Base-by-base conservation (phyloP, 2,888 invertebrate genomes). In the Protophormia terraenovae region DNA sequence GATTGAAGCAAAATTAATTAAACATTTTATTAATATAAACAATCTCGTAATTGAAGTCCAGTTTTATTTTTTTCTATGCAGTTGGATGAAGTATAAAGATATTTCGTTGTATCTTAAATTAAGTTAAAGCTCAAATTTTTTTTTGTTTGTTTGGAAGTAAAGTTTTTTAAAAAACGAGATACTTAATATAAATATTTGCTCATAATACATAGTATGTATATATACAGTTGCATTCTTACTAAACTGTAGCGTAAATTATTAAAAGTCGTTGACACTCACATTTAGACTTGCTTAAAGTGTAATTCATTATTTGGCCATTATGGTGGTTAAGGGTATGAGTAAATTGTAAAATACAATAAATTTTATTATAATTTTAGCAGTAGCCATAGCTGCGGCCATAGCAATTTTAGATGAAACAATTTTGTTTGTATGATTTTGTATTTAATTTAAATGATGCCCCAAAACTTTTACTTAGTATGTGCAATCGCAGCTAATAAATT, bases 401-500 rank as follows among this genome's bases (percentile, higher is more conserved):
- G 47, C 45, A 38, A 38, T 16, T 16, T 2, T 29, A 58, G 22
- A 16, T n/a, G 22, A 45, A 12, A 71, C n/a, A 29, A 29, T 38
- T 67, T 50, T 64, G 53, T 47, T 53, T 22, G 22, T 69, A 32
- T 41, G 22, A 41, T 55, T 22, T 58, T 71, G 27, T 71, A 66
- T 41, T 76, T 60, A 66, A 64, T 71, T 72, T 62, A 81, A 75
- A 76, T 62, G 60, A 67, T 60, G 27, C 19, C 29, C 32, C 50
- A 60, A 84, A 80, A 78, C 60, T 78, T 50, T 38, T n/a, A n/a
- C n/a, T 84, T 72, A 8, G 45, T 45, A 7, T 55, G 66, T 72
- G 58, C 73, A 75, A 50, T 67, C 32, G 12, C 71, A 60, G 76
- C 76, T 76, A 84, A 81, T 84, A 84, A 77, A 83, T 83, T 83